Evolutionary conservation across 2,888 invertebrate genomes (phyloP).

Genomic region (Odontothrips loti): DNA sequence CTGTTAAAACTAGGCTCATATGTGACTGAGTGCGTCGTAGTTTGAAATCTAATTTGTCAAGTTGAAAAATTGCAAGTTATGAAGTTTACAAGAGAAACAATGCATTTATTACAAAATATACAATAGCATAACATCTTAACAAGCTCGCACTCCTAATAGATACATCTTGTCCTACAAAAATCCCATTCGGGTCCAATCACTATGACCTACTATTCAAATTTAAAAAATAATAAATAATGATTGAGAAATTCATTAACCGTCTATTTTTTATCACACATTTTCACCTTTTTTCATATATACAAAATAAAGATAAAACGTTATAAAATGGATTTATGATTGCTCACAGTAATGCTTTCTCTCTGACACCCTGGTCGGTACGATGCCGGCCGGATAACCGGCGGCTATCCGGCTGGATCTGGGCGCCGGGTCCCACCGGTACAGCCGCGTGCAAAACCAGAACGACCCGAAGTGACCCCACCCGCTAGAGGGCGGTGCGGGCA

Average conservation of each 20-base stretch:
- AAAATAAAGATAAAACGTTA: constrained; percentile 8
- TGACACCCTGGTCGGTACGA: neutral
- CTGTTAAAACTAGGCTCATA: too few species aligned
- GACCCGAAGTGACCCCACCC: constrained; percentile 3
- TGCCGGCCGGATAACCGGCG: neutral
- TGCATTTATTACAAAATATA: neutral
- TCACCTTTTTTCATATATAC: neutral
- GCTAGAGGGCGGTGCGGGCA: constrained; percentile 8
- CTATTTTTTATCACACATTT: neutral
- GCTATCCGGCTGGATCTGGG: neutral
- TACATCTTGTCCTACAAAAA: neutral
- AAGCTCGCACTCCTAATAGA: too few species aligned
- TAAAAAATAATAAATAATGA: neutral
- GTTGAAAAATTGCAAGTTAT: neutral
- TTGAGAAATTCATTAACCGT: neutral
- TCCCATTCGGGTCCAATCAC: neutral
- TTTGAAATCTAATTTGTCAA: too few species aligned
- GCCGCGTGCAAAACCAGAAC: neutral
- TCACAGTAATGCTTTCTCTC: neutral
- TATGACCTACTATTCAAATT: neutral
- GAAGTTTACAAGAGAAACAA: neutral
- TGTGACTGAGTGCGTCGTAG: too few species aligned
- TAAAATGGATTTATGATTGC: constrained; percentile 16
- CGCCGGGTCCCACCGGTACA: too few species aligned
- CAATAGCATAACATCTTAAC: too few species aligned